Evolutionary conservation across 2,113 vertebrate species (phyloP).

Genomic region (Lucifuga dentata): DNA sequence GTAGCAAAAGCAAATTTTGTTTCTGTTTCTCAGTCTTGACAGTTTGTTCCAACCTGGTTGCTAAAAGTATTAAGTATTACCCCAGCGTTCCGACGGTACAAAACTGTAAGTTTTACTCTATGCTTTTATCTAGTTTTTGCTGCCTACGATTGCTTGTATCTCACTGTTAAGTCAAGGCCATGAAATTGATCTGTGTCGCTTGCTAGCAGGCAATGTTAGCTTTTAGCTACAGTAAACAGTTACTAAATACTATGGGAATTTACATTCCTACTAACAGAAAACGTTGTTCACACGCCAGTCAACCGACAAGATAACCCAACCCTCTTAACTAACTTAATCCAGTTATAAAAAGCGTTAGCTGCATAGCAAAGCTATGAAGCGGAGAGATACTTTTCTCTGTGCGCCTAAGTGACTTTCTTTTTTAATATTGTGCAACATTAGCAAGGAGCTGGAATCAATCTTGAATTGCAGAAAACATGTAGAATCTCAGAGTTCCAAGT

Average conservation of each 20-base stretch:
- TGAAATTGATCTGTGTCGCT: conserved; percentile 62
- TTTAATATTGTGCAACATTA: conserved; percentile 25
- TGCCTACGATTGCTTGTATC: conserved; percentile 5
- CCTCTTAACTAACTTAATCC: background rate
- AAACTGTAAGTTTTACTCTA: conserved; percentile 53
- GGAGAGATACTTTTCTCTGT: no score
- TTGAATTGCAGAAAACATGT: conserved; percentile 29
- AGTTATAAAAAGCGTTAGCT: conserved; percentile 6
- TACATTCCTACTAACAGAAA: background rate
- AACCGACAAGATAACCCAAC: background rate
- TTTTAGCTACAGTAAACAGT: conserved; percentile 22
- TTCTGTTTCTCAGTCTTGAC: conserved; percentile 67
- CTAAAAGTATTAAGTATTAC: conserved; percentile 33
- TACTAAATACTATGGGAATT: conserved; percentile 18
- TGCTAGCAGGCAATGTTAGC: conserved; percentile 65
- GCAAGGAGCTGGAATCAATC: background rate
- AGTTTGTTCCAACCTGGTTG: conserved; percentile 38
- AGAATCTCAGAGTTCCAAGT: conserved; percentile 41
- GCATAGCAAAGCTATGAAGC: no score
- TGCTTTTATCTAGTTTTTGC: background rate
- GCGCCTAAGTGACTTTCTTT: background rate
- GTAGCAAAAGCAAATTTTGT: conserved; percentile 66
- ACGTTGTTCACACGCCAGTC: background rate
- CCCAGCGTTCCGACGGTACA: conserved; percentile 33
- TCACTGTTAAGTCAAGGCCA: conserved; percentile 58